Evolutionary conservation across 2,888 invertebrate genomes (phyloP), one percentile per base, ranked within the genome.

Genomic region (Liodrosophila aerea): DNA sequence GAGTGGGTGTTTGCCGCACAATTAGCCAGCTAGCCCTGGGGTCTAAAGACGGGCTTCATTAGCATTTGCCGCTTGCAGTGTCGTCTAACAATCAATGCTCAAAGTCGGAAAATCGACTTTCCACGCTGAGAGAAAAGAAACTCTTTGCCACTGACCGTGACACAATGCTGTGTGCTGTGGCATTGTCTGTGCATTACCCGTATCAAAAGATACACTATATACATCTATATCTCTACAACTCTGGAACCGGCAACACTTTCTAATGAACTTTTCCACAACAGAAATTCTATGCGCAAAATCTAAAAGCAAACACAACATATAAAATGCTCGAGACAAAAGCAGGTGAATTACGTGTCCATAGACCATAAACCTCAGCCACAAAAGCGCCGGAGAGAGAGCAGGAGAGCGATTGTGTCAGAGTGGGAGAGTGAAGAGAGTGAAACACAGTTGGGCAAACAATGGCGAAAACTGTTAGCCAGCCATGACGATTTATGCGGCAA

Each of bases 321-420:
- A 60, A 73, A 76, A 73, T 54, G 40, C 46, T 22, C 22, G 22
- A 53, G 49, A 49, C 63, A 74, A 66, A 63, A 64, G 50, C 80
- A 80, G 81, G 81, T 81, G 73, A 85, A 81, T 80, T 85, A 80
- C 81, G 62, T 81, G 77, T 47, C 65, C 71, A 76, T 68, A 80
- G 76, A 76, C 77, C 86, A 84, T 81, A 81, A 85, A 76, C 58
- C 52, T 61, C 64, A 52, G 30, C 68, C 51, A 40, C 56, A 43
- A 54, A 41, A 43, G 44, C 51, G 57, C 16, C 47, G 41, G 12
- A n/a, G 3, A 43, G 7, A 37, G 40, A 30, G 41, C 16, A 16
- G 40, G 33, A 33, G 43, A 43, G 13, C 4, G n/a, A 22, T n/a
- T 50, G 43, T 18, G 15, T 29, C n/a, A 39, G 37, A 37, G 34